These are phyloP conservation scores for Pachymerium ferrugineum DNA, from an alignment of 2,888 invertebrate species.

Conservation along the genomic window DNA sequence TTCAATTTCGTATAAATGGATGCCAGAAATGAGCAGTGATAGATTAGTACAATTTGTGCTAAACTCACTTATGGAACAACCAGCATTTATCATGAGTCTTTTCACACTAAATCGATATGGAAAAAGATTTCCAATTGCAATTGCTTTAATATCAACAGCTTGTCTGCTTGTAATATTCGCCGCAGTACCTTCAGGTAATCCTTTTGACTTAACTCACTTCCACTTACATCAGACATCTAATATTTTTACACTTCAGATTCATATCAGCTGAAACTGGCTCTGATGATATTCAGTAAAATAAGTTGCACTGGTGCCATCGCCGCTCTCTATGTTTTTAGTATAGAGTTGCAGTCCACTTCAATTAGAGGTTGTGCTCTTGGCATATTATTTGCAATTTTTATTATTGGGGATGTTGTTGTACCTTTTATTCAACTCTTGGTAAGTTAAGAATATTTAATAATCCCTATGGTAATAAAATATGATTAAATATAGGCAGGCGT, in stretches of 20 bases:
- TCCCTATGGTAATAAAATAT: background rate
- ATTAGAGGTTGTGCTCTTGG: constrained; percentile 17
- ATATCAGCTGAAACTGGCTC: background rate
- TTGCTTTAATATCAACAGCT: background rate
- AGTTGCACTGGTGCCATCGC: background rate
- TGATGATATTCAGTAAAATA: background rate
- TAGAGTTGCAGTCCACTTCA: constrained; percentile 5
- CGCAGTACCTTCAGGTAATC: background rate
- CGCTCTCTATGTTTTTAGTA: constrained; percentile 10
- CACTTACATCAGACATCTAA: background rate
- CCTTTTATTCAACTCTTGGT: background rate
- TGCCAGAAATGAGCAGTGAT: background rate
- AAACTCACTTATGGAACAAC: constrained; percentile 4
- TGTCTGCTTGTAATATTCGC: background rate
- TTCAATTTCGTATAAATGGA: background rate
- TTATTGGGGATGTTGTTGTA: background rate
- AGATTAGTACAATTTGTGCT: background rate
- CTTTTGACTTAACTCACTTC: background rate
- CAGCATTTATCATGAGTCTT: constrained; percentile 10
- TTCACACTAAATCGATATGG: constrained; percentile 28
- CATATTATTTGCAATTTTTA: background rate
- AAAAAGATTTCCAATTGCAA: background rate
- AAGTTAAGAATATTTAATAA: background rate
- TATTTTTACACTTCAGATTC: background rate
- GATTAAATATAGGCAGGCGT: background rate